A percentile compares a stretch with the other conserved stretches of the same genome.
These are phyloP conservation scores for Dynastes hyllus DNA, from an alignment of 2,888 invertebrate genomes.

Conservation along the genomic window DNA sequence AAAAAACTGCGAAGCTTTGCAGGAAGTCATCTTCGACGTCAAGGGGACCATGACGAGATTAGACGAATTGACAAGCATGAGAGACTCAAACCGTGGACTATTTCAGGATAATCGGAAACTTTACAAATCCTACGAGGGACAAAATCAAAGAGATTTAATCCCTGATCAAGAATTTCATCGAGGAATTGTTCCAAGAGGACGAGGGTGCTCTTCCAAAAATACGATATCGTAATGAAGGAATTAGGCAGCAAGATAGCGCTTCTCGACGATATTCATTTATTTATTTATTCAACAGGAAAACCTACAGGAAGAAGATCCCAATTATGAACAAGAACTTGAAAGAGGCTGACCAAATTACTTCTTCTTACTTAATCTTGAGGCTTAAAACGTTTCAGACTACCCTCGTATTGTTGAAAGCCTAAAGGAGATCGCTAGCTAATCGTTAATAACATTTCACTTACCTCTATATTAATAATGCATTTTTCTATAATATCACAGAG, in stretches of 20 bases:
- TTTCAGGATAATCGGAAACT: background rate
- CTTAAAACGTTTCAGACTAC: too few species aligned
- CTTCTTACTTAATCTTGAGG: too few species aligned
- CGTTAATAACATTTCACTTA: background rate
- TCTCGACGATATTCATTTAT: conserved; percentile 3
- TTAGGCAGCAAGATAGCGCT: conserved; percentile 10
- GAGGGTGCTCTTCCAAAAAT: conserved; percentile 2
- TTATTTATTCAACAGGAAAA: too few species aligned
- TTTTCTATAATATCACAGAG: conserved; percentile 48
- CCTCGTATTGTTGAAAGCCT: too few species aligned
- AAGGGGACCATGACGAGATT: conserved; percentile 16
- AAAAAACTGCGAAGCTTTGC: conserved; percentile 4
- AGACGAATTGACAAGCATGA: conserved; percentile 6
- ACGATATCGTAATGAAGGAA: conserved; percentile 15
- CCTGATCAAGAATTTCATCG: conserved; percentile 19
- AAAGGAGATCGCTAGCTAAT: too few species aligned
- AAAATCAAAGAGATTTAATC: conserved; percentile 12
- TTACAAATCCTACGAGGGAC: background rate
- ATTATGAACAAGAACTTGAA: too few species aligned
- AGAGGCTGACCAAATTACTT: too few species aligned
- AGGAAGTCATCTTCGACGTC: conserved; percentile 12
- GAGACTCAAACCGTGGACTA: conserved; percentile 1
- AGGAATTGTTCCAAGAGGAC: conserved; percentile 35
- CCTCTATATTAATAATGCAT: conserved; percentile 48
- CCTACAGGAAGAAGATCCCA: too few species aligned